Evolutionary conservation across 2,888 invertebrate genomes (phyloP).

Genomic region (Lottia gigantea): DNA sequence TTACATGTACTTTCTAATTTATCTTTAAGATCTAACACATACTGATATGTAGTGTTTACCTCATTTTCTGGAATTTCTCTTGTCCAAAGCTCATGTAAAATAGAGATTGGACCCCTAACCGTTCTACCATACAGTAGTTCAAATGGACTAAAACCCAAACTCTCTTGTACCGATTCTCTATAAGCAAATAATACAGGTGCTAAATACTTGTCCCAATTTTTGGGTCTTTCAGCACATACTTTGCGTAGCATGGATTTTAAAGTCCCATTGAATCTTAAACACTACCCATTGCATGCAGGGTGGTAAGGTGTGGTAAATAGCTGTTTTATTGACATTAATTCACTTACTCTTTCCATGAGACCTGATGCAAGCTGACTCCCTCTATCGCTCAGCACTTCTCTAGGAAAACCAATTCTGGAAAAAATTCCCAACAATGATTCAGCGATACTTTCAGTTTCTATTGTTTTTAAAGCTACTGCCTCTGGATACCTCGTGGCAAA

Average conservation of each 20-base stretch:
- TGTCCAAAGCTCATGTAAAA: constrained; percentile 26
- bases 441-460: constrained; percentile 20
- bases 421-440: constrained; percentile 27
- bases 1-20: constrained; percentile 15
- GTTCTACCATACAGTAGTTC: constrained; percentile 34
- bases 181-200: constrained; percentile 20
- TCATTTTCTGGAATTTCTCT: constrained; percentile 11
- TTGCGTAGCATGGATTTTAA: constrained; percentile 36
- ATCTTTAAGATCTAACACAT: constrained; percentile 32
- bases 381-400: constrained; percentile 16
- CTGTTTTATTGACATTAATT: constrained; percentile 23
- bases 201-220: constrained; percentile 39
- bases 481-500: constrained; percentile 27
- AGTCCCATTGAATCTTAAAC: constrained; percentile 25
- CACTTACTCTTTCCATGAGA: constrained; percentile 18
- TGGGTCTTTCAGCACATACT: constrained; percentile 28
- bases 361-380: constrained; percentile 14
- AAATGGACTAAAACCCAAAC: constrained; percentile 30
- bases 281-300: constrained; percentile 31
- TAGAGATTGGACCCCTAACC: constrained; percentile 13
- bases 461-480: constrained; percentile 19
- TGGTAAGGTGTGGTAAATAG: constrained; percentile 34
- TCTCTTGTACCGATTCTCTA: constrained; percentile 15
- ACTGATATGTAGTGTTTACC: constrained; percentile 32
- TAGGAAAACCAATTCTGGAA: constrained; percentile 24